phyloP scores from a whole-genome alignment of 2,113 vertebrate genomes.

The Campylorhamphus procurvoides region DNA sequence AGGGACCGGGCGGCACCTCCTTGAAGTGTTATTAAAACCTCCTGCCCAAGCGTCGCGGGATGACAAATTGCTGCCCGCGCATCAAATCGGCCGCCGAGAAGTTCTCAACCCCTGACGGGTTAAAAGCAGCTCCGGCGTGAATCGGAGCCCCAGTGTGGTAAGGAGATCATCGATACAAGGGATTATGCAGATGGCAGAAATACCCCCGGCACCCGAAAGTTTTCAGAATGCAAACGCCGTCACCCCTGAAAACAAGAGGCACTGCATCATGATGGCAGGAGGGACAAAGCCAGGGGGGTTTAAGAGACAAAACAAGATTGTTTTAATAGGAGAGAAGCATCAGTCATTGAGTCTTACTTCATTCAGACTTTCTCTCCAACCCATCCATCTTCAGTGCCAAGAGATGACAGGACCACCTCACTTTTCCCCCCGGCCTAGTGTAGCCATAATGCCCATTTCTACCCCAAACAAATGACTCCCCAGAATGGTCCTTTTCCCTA shows the following conservation, averaged over 20 bases:
- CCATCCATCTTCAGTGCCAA: constrained; percentile 94
- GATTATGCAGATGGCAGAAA: constrained; percentile 74
- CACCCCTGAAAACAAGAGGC: constrained; percentile 87
- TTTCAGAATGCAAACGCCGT: constrained; percentile 78
- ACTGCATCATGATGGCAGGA: constrained; percentile 99
- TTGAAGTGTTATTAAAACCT: not conserved
- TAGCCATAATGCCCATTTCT: constrained; percentile 65
- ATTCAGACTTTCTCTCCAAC: constrained; percentile 92
- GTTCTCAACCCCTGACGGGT: constrained; percentile 66
- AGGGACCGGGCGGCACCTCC: rapidly evolving
- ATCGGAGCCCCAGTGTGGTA: constrained; percentile 62
- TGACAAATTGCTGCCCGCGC: constrained; percentile 67
- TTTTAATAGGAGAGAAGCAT: constrained; percentile 91
- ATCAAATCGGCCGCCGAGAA: constrained; percentile 46
- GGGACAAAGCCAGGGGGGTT: constrained; percentile 93
- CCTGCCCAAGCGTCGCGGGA: constrained; percentile 39
- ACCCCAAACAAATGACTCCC: constrained; percentile 62
- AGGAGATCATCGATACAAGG: constrained; percentile 71
- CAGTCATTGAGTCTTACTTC: constrained; percentile 94
- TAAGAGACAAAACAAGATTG: constrained; percentile 83
- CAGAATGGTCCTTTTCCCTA: constrained; percentile 45
- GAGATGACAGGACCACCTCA: constrained; percentile 84
- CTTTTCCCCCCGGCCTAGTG: constrained; percentile 21
- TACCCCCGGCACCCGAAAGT: constrained; percentile 71
- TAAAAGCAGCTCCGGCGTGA: constrained; percentile 67